These are phyloP conservation scores for Catalaphyllia jardinei DNA, from an alignment of 64 coral and sea anemone genomes.

Conservation along the genomic window DNA sequence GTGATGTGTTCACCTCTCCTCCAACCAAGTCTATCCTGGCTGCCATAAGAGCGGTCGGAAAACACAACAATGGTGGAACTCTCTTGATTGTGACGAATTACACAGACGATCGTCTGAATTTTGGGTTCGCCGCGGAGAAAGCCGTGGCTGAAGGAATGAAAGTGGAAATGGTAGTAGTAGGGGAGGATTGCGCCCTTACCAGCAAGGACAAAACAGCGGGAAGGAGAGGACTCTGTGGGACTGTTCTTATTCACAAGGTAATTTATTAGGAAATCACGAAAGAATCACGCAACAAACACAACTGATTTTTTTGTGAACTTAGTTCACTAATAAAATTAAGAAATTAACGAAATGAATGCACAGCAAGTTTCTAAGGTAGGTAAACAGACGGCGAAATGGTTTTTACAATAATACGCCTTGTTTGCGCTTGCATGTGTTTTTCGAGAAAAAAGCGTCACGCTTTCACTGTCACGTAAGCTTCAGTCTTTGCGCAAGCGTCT, in stretches of 20 bases:
- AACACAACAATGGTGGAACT: conserved; percentile 65
- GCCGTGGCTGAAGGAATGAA: conserved; percentile 82
- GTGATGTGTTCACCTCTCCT: conserved; percentile 90
- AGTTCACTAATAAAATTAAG: too few relatives aligned
- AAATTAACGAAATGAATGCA: too few relatives aligned
- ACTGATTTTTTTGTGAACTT: too few relatives aligned
- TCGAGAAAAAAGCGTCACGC: background rate
- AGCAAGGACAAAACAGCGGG: conserved; percentile 92
- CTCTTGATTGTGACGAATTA: conserved; percentile 97
- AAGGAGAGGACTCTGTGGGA: conserved; percentile 93
- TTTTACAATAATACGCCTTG: too few relatives aligned
- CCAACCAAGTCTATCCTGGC: conserved; percentile 91
- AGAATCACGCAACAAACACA: background rate
- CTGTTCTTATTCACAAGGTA: conserved; percentile 95
- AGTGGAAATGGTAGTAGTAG: conserved; percentile 89
- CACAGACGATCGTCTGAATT: conserved; percentile 89
- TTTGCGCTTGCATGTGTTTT: too few relatives aligned
- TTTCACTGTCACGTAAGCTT: background rate
- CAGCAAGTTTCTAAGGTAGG: too few relatives aligned
- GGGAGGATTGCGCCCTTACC: conserved; percentile 91
- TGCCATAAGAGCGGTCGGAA: conserved; percentile 82
- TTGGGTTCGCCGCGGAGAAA: conserved; percentile 87
- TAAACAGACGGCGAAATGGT: too few relatives aligned
- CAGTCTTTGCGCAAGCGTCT: background rate
- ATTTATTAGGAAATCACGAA: background rate